These are phyloP conservation scores for Bergia sp. DNA, from an alignment of 92 coral and sea anemone genomes.

Conservation along the genomic window DNA sequence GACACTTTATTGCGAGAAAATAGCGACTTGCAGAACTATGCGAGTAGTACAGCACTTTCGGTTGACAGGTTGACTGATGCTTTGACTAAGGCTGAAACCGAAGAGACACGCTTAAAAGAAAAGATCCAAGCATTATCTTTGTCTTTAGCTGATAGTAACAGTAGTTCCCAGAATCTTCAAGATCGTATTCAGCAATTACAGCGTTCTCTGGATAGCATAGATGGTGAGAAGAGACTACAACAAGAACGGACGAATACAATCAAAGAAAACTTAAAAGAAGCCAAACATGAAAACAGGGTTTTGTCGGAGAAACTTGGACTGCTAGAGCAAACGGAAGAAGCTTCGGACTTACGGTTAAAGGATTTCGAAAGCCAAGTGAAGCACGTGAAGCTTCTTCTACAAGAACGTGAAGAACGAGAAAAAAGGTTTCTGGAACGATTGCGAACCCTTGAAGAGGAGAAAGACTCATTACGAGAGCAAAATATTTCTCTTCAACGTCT, in stretches of 20 bases:
- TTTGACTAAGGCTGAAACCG: constrained; percentile 67
- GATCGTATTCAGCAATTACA: constrained; percentile 83
- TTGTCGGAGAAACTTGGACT: constrained; percentile 69
- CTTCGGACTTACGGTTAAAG: constrained; percentile 62
- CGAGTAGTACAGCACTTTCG: constrained; percentile 57
- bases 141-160: constrained; percentile 81
- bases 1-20: constrained; percentile 51
- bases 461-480: constrained; percentile 57
- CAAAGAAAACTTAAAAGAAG: constrained; percentile 72
- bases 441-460: constrained; percentile 67
- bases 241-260: constrained; percentile 65
- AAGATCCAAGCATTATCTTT: constrained; percentile 77
- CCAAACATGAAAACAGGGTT: constrained; percentile 68
- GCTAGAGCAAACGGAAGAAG: constrained; percentile 72
- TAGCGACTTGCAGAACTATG: constrained; percentile 71
- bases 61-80: constrained; percentile 67
- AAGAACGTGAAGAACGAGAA: constrained; percentile 69
- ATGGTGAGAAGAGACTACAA: constrained; percentile 75
- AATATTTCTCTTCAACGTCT: constrained; percentile 65
- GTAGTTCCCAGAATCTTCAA: constrained; percentile 87
- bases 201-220: constrained; percentile 72
- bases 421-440: constrained; percentile 63
- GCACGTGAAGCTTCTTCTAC: constrained; percentile 68
- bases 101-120: constrained; percentile 73
- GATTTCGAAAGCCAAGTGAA: constrained; percentile 79